Conservation (phyloP, 2,888 invertebrate species). For the Nomada ruficornis region DNA sequence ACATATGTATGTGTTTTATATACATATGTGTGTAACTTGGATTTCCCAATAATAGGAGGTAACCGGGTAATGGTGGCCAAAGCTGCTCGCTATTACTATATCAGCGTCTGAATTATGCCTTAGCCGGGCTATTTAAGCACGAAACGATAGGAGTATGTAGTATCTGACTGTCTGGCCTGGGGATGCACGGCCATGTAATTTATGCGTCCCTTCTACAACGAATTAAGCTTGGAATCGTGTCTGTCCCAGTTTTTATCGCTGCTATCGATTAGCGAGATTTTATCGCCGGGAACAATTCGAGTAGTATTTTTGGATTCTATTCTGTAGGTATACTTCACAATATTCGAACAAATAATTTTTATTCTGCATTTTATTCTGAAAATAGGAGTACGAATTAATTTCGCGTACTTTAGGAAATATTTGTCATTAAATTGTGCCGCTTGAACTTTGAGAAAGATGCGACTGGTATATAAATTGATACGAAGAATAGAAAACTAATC, state of each 20-base stretch:
- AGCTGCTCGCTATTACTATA: constrained; percentile 47
- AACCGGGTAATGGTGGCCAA: constrained; percentile 52
- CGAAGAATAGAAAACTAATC: too few relatives aligned
- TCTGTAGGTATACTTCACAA: too few relatives aligned
- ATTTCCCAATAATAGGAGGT: constrained; percentile 60
- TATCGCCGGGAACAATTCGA: neutral
- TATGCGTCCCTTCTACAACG: constrained; percentile 6
- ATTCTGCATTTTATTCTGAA: too few relatives aligned
- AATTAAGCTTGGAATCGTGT: neutral
- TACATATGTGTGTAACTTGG: neutral
- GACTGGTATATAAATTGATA: too few relatives aligned
- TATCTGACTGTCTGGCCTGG: constrained; percentile 20
- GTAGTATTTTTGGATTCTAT: too few relatives aligned
- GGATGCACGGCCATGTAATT: constrained; percentile 32
- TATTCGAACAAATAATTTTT: too few relatives aligned
- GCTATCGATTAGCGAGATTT: constrained; percentile 3
- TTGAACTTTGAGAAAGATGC: too few relatives aligned
- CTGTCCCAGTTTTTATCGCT: constrained; percentile 1
- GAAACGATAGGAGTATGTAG: constrained; percentile 40
- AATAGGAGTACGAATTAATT: too few relatives aligned
- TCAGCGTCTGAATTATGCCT: constrained; percentile 55
- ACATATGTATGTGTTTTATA: neutral
- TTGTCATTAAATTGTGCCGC: too few relatives aligned
- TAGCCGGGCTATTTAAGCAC: constrained; percentile 55
- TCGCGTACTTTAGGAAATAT: too few relatives aligned